Evolutionary conservation across 2,888 invertebrate species (phyloP).

Genomic region (Andrena minutula): DNA sequence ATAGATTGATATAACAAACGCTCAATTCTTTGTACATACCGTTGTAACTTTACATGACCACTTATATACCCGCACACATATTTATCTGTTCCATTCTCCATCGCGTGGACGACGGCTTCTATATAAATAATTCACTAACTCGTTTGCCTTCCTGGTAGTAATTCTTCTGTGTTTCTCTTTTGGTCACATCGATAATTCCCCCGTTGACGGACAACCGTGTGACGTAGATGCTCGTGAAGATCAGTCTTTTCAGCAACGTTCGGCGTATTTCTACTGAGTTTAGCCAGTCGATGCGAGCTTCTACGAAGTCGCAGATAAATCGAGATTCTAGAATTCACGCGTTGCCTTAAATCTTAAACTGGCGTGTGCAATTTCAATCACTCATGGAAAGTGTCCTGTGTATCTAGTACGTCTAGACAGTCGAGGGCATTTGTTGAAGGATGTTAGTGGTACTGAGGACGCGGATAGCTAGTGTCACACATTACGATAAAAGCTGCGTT

Average conservation of each 20-base stretch:
- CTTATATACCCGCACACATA: slow-evolving; percentile 25
- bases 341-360: slow-evolving; percentile 32
- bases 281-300: background rate
- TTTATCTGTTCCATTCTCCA: slow-evolving; percentile 35
- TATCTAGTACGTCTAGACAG: background rate
- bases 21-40: slow-evolving; percentile 70
- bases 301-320: background rate
- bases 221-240: slow-evolving; percentile 28
- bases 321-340: slow-evolving; percentile 22
- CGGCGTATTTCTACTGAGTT: background rate
- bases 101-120: slow-evolving; percentile 16
- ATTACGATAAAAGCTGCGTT: slow-evolving; percentile 26
- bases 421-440: background rate
- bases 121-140: slow-evolving; percentile 62
- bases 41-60: slow-evolving; percentile 45
- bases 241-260: slow-evolving; percentile 2
- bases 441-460: slow-evolving; percentile 5
- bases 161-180: slow-evolving; percentile 36
- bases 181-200: slow-evolving; percentile 47
- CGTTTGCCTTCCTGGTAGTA: slow-evolving; percentile 57
- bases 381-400: background rate
- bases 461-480: slow-evolving; percentile 39
- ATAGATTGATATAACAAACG: slow-evolving; percentile 84
- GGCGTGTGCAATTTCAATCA: background rate
- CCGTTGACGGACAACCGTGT: slow-evolving; percentile 26